These are phyloP conservation scores for Dolomedes plantarius DNA, from an alignment of 2,888 invertebrate species.

Conservation along the genomic window DNA sequence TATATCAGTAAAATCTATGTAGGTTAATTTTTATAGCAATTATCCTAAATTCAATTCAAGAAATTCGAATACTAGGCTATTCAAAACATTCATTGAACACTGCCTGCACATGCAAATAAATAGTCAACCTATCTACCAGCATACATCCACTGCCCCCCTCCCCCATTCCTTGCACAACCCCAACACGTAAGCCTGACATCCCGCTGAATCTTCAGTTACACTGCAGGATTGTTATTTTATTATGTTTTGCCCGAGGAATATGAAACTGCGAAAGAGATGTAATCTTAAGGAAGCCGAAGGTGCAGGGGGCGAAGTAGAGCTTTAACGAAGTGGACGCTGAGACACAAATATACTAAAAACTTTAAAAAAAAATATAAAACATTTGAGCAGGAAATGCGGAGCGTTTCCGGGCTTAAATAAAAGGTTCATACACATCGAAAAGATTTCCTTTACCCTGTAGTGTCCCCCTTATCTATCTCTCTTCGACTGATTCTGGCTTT, in stretches of 20 bases:
- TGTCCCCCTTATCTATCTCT: constrained; percentile 30
- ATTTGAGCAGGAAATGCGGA: constrained; percentile 26
- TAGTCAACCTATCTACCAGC: constrained; percentile 5
- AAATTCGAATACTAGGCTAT: no score
- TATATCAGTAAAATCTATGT: no score
- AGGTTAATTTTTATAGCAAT: no score
- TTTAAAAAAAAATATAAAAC: no score
- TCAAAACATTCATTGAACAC: no score
- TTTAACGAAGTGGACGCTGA: constrained; percentile 53
- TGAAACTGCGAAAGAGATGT: not conserved
- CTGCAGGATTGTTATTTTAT: constrained; percentile 21
- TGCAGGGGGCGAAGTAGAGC: constrained; percentile 56
- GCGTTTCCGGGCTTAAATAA: constrained; percentile 54
- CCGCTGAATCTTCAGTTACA: not conserved
- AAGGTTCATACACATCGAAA: constrained; percentile 72
- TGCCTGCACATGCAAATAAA: no score
- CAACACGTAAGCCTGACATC: constrained; percentile 11
- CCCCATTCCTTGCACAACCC: not conserved
- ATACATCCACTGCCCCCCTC: not conserved
- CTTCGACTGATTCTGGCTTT: constrained; percentile 45
- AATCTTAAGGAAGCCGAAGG: constrained; percentile 22
- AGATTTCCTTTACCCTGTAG: constrained; percentile 61
- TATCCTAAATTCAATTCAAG: no score
- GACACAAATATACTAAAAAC: constrained; percentile 40
- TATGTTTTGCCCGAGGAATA: constrained; percentile 14